A percentile compares a stretch with the other conserved stretches of the same genome.
Conservation (phyloP, 2,888 invertebrate genomes). For the Lamellibrachia satsuma region DNA sequence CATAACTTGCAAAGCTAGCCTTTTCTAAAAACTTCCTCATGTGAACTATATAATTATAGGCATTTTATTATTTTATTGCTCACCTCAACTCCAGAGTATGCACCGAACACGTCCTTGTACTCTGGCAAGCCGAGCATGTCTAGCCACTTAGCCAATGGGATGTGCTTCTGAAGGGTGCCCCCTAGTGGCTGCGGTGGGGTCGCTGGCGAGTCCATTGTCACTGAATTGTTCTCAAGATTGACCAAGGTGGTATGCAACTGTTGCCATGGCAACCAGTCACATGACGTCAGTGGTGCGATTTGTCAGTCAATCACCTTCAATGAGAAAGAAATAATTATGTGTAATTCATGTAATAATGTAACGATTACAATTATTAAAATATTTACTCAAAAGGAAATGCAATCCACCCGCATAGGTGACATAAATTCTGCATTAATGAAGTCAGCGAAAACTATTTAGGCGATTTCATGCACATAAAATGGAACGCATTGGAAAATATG, state of each 20-base stretch:
- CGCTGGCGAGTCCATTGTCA: neutral
- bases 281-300: neutral
- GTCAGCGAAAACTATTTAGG: too few species aligned
- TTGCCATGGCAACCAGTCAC: neutral
- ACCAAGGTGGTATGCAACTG: neutral
- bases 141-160: conserved; percentile 69
- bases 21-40: neutral
- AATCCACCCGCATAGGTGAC: too few species aligned
- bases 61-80: conserved; percentile 37
- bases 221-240: neutral
- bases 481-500: too few species aligned
- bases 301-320: neutral
- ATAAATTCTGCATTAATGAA: too few species aligned
- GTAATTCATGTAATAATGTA: too few species aligned
- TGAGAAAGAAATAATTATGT: neutral
- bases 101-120: conserved; percentile 69
- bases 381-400: too few species aligned
- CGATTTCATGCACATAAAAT: too few species aligned
- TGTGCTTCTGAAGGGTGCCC: conserved; percentile 40
- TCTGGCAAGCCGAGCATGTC: conserved; percentile 72
- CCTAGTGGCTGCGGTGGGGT: neutral
- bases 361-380: too few species aligned
- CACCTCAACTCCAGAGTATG: conserved; percentile 71
- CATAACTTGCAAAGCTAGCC: too few species aligned
- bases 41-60: neutral